These are phyloP conservation scores for Bombus haemorrhoidalis DNA, from an alignment of 1,140 invertebrate genomes.

Conservation along the genomic window DNA sequence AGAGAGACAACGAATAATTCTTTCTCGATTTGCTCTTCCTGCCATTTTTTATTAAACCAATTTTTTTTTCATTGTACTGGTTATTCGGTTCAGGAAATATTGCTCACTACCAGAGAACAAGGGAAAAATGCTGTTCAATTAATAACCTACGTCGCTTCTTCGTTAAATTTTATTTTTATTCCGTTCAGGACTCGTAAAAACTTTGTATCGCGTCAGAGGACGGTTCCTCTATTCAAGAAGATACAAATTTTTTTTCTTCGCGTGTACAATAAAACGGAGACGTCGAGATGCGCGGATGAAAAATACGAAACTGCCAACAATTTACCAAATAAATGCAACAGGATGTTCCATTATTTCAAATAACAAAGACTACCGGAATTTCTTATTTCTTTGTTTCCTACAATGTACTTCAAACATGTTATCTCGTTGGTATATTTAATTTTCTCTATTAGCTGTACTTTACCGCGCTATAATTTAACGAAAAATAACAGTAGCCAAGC, in stretches of 20 bases:
- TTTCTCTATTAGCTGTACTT: not conserved
- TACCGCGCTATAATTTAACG: not conserved
- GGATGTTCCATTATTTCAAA: not conserved
- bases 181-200: not conserved
- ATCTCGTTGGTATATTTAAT: not conserved
- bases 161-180: conserved; percentile 7
- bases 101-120: not conserved
- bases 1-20: not conserved
- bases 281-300: not conserved
- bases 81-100: not conserved
- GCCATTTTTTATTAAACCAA: not conserved
- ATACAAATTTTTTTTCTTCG: not conserved
- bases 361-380: not conserved
- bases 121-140: not conserved
- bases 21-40: not conserved
- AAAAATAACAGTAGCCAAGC: not conserved
- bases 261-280: not conserved
- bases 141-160: not conserved
- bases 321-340: not conserved
- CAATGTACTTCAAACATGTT: not conserved
- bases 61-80: not conserved
- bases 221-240: not conserved
- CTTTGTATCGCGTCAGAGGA: too few relatives aligned
- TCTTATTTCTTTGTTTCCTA: not conserved
- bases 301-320: not conserved